phyloP scores from a whole-genome alignment of 2,113 vertebrate genomes.

The Patagioenas fasciata region DNA sequence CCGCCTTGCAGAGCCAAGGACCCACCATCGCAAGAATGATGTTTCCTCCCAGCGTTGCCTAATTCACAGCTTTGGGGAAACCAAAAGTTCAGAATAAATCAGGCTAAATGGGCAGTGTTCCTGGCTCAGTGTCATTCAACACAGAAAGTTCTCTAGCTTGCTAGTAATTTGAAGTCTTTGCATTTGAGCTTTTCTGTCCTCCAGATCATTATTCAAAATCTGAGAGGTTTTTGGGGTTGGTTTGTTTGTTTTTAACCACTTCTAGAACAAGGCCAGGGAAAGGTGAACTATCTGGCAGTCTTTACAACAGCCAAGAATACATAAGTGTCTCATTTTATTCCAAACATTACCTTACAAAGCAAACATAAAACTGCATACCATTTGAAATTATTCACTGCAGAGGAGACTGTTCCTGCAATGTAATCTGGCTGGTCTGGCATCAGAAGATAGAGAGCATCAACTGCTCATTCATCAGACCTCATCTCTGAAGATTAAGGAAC shows the following conservation, averaged over 20 bases:
- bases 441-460: not conserved
- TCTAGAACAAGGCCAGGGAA: not conserved
- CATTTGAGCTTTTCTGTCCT: not conserved
- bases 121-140: not conserved
- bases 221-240: not conserved
- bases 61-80: not conserved
- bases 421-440: not conserved
- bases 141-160: not conserved
- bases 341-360: not conserved
- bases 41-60: not conserved
- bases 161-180: not conserved
- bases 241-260: not conserved
- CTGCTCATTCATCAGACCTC: not conserved
- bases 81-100: rapidly evolving
- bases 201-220: not conserved
- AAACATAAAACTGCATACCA: not conserved
- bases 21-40: not conserved
- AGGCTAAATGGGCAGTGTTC: rapidly evolving
- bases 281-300: not conserved
- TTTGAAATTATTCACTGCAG: not conserved
- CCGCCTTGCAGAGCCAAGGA: not conserved
- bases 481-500: not conserved
- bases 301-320: not conserved
- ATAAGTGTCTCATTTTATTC: not conserved
- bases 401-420: not conserved